Evolutionary conservation across 2,888 invertebrate genomes (phyloP).

Genomic region (Eucera pruinosa): DNA sequence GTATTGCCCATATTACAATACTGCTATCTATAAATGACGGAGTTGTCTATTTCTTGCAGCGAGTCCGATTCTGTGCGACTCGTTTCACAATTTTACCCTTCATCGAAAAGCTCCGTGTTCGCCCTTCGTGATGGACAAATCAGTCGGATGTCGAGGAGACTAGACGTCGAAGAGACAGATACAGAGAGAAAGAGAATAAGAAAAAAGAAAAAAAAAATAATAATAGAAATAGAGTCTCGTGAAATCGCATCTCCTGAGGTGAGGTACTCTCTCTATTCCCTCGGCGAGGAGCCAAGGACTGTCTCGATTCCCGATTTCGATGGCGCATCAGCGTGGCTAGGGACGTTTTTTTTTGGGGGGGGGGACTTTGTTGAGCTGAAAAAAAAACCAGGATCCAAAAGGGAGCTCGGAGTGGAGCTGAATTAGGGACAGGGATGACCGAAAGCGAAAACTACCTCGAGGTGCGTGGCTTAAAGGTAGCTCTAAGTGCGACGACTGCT

Average conservation of each 20-base stretch:
- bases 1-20: no score
- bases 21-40: no score
- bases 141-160: neutral
- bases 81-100: no score
- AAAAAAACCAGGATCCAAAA: no score
- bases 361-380: constrained; percentile 6
- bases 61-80: no score
- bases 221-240: constrained; percentile 38
- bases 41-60: no score
- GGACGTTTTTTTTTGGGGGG: neutral
- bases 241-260: constrained; percentile 84
- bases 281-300: neutral
- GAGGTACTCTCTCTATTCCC: constrained; percentile 31
- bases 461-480: constrained; percentile 41
- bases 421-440: constrained; percentile 10
- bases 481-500: constrained; percentile 50
- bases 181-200: neutral
- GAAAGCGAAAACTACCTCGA: constrained; percentile 49
- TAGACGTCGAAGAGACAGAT: constrained; percentile 1
- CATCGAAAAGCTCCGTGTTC: constrained; percentile 10
- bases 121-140: neutral
- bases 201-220: neutral
- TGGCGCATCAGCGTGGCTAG: constrained; percentile 41
- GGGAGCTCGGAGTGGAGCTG: constrained; percentile 7
- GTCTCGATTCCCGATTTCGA: constrained; percentile 35